phyloP scores from a whole-genome alignment of 2,888 invertebrate species.

The Dynastes maya region DNA sequence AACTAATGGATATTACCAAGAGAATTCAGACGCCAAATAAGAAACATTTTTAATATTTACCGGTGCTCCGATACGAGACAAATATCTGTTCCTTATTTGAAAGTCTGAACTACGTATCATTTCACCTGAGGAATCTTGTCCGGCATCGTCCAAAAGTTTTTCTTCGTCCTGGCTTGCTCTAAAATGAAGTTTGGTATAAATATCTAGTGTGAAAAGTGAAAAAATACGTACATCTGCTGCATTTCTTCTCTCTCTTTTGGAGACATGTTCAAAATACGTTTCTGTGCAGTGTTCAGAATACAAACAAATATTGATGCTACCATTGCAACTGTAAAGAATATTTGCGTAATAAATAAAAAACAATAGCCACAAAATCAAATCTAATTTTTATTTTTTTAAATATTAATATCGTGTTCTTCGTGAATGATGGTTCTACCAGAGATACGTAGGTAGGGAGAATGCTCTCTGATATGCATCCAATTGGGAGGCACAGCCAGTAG shows the following conservation, averaged over 20 bases:
- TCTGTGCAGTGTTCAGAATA: slow-evolving; percentile 75
- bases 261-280: slow-evolving; percentile 76
- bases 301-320: slow-evolving; percentile 83
- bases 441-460: no score
- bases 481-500: no score
- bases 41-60: slow-evolving; percentile 67
- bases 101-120: slow-evolving; percentile 74
- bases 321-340: slow-evolving; percentile 77
- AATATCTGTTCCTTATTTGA: slow-evolving; percentile 76
- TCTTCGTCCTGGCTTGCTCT: slow-evolving; percentile 70
- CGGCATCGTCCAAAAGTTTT: slow-evolving; percentile 40
- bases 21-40: slow-evolving; percentile 40
- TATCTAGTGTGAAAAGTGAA: background rate
- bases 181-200: slow-evolving; percentile 51
- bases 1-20: slow-evolving; percentile 2
- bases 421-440: no score
- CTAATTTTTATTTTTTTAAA: no score
- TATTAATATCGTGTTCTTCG: no score
- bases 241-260: slow-evolving; percentile 62
- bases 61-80: slow-evolving; percentile 75
- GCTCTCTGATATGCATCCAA: no score
- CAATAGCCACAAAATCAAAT: no score
- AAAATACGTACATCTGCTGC: slow-evolving; percentile 56
- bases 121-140: slow-evolving; percentile 52
- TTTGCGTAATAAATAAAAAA: background rate